Conservation (phyloP, 2,888 invertebrate genomes). For the Andrena haemorrhoa region DNA sequence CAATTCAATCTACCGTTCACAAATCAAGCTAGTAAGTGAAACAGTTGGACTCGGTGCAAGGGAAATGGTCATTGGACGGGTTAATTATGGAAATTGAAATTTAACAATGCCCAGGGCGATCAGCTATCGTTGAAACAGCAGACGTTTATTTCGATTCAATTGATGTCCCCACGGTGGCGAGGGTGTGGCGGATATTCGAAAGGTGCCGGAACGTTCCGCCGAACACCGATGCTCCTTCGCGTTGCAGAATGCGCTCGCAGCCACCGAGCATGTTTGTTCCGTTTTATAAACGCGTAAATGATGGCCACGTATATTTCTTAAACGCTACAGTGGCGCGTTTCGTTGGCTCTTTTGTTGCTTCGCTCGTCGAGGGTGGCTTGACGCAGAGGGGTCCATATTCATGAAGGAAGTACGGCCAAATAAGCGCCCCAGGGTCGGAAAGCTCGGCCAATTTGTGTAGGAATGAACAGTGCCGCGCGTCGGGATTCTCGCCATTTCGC, state of each 20-base stretch:
- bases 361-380: conserved; percentile 16
- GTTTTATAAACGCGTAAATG: conserved; percentile 28
- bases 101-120: too few relatives aligned
- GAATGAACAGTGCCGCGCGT: conserved; percentile 47
- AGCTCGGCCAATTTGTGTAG: conserved; percentile 58
- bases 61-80: too few relatives aligned
- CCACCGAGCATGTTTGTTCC: not conserved
- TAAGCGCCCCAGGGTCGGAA: conserved; percentile 51
- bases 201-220: not conserved
- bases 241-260: not conserved
- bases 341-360: conserved; percentile 49
- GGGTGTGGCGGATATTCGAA: not conserved
- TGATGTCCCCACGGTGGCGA: not conserved
- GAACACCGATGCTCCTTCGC: not conserved
- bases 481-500: conserved; percentile 19
- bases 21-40: too few relatives aligned
- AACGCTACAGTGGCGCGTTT: conserved; percentile 29
- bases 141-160: too few relatives aligned
- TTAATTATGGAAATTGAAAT: too few relatives aligned
- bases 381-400: conserved; percentile 64
- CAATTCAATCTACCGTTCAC: too few relatives aligned
- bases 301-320: conserved; percentile 49
- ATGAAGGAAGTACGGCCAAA: conserved; percentile 64
- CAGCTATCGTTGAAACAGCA: too few relatives aligned
- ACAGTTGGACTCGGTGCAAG: too few relatives aligned